A percentile compares a stretch with the other conserved stretches of the same genome.
Evolutionary conservation across 2,888 invertebrate genomes (phyloP).

Genomic region (Nomada lathburiana): DNA sequence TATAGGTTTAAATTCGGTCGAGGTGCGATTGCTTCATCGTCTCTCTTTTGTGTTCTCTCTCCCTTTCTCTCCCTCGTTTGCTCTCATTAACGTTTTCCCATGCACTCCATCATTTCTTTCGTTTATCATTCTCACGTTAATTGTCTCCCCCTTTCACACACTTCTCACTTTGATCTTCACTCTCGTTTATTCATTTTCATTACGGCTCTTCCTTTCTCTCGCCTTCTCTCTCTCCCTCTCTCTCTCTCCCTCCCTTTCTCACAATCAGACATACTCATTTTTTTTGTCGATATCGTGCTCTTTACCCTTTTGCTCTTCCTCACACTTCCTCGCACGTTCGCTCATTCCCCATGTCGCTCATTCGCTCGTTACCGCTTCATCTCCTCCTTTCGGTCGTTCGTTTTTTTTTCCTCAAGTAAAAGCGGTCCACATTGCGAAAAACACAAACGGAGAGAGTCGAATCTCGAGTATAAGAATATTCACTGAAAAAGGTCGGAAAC

Average conservation of each 20-base stretch:
- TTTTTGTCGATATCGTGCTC: not conserved
- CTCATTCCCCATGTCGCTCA: conserved; percentile 4
- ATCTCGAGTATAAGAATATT: conserved; percentile 74
- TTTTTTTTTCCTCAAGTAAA: conserved; percentile 48
- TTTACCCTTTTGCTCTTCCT: not conserved
- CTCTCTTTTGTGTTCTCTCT: conserved; percentile 49
- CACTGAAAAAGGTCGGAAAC: conserved; percentile 75
- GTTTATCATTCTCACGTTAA: not conserved
- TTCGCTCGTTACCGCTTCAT: conserved; percentile 3
- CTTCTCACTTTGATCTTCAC: conserved; percentile 32
- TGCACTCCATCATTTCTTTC: conserved; percentile 15
- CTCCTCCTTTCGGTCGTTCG: conserved; percentile 16
- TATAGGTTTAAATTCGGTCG: conserved; percentile 80
- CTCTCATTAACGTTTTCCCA: conserved; percentile 11
- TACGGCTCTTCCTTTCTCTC: conserved; percentile 35
- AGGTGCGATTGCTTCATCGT: conserved; percentile 78
- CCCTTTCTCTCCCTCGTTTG: conserved; percentile 31
- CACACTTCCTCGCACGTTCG: not conserved
- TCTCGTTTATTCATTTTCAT: not conserved
- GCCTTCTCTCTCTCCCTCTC: conserved; percentile 20
- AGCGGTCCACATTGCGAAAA: conserved; percentile 56
- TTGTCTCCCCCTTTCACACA: conserved; percentile 17
- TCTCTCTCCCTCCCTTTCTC: conserved; percentile 13
- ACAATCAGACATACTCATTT: not conserved
- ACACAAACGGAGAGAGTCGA: conserved; percentile 66